Conservation (phyloP, 2,113 vertebrate species). For the Sprattus sprattus region DNA sequence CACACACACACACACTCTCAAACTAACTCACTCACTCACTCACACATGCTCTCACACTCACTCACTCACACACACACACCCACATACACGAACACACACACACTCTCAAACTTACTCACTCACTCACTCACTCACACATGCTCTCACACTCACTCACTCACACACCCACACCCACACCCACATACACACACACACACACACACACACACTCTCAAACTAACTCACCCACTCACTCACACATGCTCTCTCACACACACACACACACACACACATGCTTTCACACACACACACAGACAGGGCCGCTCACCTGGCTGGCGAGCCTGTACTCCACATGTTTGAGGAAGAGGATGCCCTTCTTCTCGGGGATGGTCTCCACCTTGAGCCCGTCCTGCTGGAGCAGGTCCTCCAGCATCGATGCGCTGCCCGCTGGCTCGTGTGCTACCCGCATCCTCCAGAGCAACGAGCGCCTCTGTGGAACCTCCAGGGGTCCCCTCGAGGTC, state of each 20-base stretch:
- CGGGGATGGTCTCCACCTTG: constrained; percentile 78
- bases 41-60: background rate
- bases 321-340: constrained; percentile 83
- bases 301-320: constrained; percentile 78
- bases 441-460: constrained; percentile 66
- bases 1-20: background rate
- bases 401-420: constrained; percentile 71
- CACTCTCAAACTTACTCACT: background rate
- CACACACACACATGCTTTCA: too few relatives aligned
- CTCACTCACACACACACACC: background rate
- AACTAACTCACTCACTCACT: background rate
- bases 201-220: background rate
- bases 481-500: background rate
- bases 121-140: background rate
- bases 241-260: background rate
- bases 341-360: constrained; percentile 81
- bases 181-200: background rate
- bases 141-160: background rate
- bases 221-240: background rate
- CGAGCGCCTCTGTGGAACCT: background rate
- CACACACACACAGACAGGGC: background rate
- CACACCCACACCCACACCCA: background rate
- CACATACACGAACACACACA: background rate
- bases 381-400: constrained; percentile 74
- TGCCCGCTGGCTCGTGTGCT: constrained; percentile 70